phyloP scores from a whole-genome alignment of 1,140 invertebrate species.

The Heliothis subflexa region DNA sequence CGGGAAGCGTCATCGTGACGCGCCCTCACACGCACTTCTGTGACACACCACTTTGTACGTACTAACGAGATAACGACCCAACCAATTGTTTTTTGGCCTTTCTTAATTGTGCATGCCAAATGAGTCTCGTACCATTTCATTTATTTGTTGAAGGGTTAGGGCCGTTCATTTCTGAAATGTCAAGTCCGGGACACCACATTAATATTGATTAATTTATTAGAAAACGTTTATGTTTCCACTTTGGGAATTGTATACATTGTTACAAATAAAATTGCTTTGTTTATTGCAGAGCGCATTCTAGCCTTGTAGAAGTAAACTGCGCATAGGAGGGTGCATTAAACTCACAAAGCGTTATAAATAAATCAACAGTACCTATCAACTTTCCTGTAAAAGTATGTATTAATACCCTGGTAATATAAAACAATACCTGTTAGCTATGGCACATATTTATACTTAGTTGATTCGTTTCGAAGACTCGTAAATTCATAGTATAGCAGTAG shows the following conservation, averaged over 20 bases:
- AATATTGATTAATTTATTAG: background rate
- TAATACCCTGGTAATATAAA: slow-evolving; percentile 1
- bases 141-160: background rate
- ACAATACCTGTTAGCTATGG: background rate
- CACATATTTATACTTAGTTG: background rate
- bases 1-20: slow-evolving; percentile 52
- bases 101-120: slow-evolving; percentile 26
- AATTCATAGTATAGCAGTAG: too few relatives aligned
- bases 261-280: too few relatives aligned
- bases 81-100: slow-evolving; percentile 21
- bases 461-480: background rate
- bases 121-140: slow-evolving; percentile 1
- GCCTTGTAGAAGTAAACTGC: background rate
- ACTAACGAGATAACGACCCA: slow-evolving; percentile 37
- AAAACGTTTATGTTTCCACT: background rate
- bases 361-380: slow-evolving; percentile 19
- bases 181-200: background rate
- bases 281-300: too few relatives aligned
- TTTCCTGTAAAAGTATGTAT: slow-evolving; percentile 23
- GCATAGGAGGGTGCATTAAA: slow-evolving; percentile 7
- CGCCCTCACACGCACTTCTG: slow-evolving; percentile 42
- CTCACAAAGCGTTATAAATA: slow-evolving; percentile 12
- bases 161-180: background rate
- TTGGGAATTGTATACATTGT: too few relatives aligned
- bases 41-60: slow-evolving; percentile 34